phyloP scores from a whole-genome alignment of 2,113 vertebrate genomes.

The Corythaixoides concolor region DNA sequence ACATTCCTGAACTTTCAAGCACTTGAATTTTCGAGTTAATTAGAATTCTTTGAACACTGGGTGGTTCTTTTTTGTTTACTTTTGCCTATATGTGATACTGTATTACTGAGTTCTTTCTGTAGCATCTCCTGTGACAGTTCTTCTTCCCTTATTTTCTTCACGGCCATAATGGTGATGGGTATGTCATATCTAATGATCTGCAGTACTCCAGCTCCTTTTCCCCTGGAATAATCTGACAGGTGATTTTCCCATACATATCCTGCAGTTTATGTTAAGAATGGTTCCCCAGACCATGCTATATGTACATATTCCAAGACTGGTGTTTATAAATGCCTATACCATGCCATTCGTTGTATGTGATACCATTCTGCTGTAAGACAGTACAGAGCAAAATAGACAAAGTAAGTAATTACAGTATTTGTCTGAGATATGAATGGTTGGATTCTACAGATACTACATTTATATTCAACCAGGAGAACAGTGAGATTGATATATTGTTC shows the following conservation, averaged over 20 bases:
- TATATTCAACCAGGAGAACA: conserved; percentile 3
- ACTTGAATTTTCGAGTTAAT: background rate
- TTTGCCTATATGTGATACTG: background rate
- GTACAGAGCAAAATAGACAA: background rate
- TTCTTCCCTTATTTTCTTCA: background rate
- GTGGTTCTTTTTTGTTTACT: background rate
- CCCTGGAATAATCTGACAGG: background rate
- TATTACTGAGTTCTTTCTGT: background rate
- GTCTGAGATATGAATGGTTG: background rate
- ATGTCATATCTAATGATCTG: background rate
- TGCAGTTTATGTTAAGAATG: background rate
- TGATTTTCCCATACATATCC: background rate
- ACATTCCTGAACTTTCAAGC: background rate
- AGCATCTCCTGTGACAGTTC: background rate
- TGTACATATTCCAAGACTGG: background rate
- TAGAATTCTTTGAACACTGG: background rate
- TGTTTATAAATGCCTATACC: background rate
- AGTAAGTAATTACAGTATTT: background rate
- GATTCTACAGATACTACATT: background rate
- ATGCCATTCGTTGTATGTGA: background rate
- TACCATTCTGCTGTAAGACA: background rate
- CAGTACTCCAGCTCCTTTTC: background rate
- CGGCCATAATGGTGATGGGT: background rate
- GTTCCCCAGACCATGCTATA: background rate
- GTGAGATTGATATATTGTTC: conserved; percentile 34